phyloP scores from a whole-genome alignment of 2,888 invertebrate genomes.

The Athrips mouffetella region DNA sequence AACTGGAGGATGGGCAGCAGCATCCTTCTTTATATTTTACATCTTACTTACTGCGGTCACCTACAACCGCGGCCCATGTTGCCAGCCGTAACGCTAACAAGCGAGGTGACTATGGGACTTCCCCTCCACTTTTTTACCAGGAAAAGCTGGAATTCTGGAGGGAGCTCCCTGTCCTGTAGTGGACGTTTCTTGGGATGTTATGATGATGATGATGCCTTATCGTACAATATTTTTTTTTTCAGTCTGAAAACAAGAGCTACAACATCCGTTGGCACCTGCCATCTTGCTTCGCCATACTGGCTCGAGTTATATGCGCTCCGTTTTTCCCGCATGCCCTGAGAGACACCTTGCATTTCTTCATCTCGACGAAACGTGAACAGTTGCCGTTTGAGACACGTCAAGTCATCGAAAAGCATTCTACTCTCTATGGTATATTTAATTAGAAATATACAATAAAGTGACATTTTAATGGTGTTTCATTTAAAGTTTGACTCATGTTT shows the following conservation, averaged over 20 bases:
- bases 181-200: not conserved
- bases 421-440: no score
- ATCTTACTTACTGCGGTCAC: no score
- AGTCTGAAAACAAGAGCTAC: slow-evolving; percentile 83
- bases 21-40: no score
- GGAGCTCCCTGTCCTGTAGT: not conserved
- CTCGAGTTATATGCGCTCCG: slow-evolving; percentile 34
- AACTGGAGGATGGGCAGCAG: no score
- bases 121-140: no score
- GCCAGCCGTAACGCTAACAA: no score
- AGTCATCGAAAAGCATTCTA: slow-evolving; percentile 29
- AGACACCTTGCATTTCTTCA: slow-evolving; percentile 59
- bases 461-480: no score
- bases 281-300: slow-evolving; percentile 78
- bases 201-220: not conserved
- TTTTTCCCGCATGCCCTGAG: slow-evolving; percentile 51
- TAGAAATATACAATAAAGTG: no score
- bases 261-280: slow-evolving; percentile 81
- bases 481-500: no score
- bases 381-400: slow-evolving; percentile 31
- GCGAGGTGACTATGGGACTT: no score
- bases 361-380: slow-evolving; percentile 36
- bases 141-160: no score
- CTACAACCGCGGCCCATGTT: no score
- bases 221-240: slow-evolving; percentile 26